phyloP scores from a whole-genome alignment of 2,888 invertebrate species.

The Bimastos eiseni region DNA sequence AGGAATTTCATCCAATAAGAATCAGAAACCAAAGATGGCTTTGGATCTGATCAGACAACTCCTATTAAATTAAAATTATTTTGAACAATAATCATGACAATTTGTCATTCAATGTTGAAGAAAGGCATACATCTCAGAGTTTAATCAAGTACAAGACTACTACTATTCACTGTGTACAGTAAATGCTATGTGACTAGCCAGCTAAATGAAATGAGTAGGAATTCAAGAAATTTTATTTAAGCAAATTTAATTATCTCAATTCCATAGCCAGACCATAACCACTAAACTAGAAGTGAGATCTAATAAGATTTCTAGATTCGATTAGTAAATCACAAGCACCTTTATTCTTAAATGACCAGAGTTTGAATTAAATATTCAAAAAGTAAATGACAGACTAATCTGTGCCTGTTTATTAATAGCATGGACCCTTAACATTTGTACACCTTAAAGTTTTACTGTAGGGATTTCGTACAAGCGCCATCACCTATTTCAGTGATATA shows the following conservation, averaged over 20 bases:
- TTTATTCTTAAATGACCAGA: neutral
- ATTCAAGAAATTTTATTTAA: constrained; percentile 3
- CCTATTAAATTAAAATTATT: neutral
- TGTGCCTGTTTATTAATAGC: neutral
- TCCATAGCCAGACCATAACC: neutral
- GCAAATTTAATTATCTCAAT: neutral
- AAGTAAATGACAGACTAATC: neutral
- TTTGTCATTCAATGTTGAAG: neutral
- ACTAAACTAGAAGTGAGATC: neutral
- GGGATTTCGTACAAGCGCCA: neutral
- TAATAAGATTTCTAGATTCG: neutral
- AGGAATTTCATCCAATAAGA: neutral
- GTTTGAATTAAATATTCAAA: neutral
- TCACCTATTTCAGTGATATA: neutral
- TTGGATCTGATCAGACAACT: neutral
- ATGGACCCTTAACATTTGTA: neutral
- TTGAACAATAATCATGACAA: neutral
- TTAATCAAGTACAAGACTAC: neutral
- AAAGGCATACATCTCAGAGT: neutral
- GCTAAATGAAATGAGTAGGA: neutral
- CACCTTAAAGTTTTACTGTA: neutral
- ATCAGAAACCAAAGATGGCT: neutral
- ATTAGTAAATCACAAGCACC: neutral
- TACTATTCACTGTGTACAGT: neutral
- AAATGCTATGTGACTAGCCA: neutral